Base-by-base conservation (phyloP, 2,888 invertebrate genomes). In the Prosopocoilus inquinatus region DNA sequence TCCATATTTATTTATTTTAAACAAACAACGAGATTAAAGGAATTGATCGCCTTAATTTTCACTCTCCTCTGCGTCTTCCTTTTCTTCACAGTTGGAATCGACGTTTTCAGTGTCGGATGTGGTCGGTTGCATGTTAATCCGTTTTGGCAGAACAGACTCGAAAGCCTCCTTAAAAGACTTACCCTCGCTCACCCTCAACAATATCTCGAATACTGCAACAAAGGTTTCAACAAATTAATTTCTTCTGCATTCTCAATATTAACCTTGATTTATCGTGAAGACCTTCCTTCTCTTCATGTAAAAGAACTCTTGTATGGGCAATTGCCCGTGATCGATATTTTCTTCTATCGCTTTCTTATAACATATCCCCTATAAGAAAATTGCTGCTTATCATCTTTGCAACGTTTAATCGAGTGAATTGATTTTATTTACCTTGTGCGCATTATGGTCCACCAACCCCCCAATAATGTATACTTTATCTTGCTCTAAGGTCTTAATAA, bases 401-500 rank as follows among this genome's bases (percentile, higher is more conserved):
- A 33, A 32, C 3, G 16, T 9, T 3, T 4, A 46, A 5, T n/a
- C 20, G n/a, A 46, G 11, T 12, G 7, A 2, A 13, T 11, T 11
- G 15, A 33, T 4, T 12, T 15, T 15, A 45, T 60, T 65, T 73
- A 87, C 91, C 82, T 97, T 98, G 65, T 96, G 90, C 65, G 89
- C 84, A 79, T 99, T 99, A 74, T 99, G 98, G 79, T 99, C 99
- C 0, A 99, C 96, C 43, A 99, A 79, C 20, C 97, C 99, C 38
- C 99, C 99, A 74, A 99, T 97, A 47, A 99, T 86, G 71, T 98
- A 99, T 44, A 88, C 84, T 71, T 89, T 89, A 59, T 87, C 83
- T 15, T 89, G 84, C 65, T 91, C 88, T 67, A 96, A 80, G 50
- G 77, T 75, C 53, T 85, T 83, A 61, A 98, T 82, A 4, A 94